A percentile compares a stretch with the other conserved stretches of the same genome.
Conservation (phyloP, 2,888 invertebrate species). For the Muscina levida region DNA sequence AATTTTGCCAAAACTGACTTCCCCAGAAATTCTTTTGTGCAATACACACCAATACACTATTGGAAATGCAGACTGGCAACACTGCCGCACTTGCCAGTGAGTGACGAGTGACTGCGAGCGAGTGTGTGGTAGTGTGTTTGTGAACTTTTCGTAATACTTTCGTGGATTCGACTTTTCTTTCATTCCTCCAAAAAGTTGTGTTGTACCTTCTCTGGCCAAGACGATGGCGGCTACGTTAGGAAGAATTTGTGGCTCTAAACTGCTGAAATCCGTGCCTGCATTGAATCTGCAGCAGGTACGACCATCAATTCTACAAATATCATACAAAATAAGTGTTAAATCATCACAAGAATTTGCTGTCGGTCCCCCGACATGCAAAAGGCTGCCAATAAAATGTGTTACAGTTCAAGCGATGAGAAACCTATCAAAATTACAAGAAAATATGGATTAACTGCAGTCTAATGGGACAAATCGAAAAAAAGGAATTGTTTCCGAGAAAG, state of each 20-base stretch:
- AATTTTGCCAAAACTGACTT: no score
- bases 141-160: constrained; percentile 58
- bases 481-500: constrained; percentile 1
- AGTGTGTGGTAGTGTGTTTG: neutral
- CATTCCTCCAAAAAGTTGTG: constrained; percentile 72
- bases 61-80: no score
- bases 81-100: neutral
- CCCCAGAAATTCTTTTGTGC: no score
- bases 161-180: constrained; percentile 69
- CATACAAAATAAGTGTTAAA: constrained; percentile 37
- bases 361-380: no score
- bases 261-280: constrained; percentile 87
- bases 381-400: neutral
- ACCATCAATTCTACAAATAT: constrained; percentile 9
- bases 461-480: no score
- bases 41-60: no score
- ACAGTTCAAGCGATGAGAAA: neutral
- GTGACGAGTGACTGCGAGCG: constrained; percentile 4
- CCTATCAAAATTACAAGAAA: neutral
- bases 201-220: constrained; percentile 81
- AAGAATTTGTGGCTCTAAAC: constrained; percentile 91
- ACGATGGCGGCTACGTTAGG: constrained; percentile 94
- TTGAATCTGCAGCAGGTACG: constrained; percentile 85
- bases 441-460: neutral
- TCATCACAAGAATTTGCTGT: constrained; percentile 38